phyloP scores from a whole-genome alignment of 2,888 invertebrate species.

The Palloptera scutellata region DNA sequence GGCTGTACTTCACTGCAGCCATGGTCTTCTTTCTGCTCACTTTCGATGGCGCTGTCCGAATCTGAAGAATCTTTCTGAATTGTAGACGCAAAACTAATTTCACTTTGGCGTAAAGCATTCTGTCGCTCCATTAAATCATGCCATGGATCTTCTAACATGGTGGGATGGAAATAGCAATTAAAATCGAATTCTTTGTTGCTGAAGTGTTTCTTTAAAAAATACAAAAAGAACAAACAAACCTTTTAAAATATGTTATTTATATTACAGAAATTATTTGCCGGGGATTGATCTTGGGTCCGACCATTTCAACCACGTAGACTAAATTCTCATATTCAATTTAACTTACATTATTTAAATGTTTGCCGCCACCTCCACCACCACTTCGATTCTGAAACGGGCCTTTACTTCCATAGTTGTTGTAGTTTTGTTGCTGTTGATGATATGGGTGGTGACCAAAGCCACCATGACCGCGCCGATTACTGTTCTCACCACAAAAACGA shows the following conservation, averaged over 20 bases:
- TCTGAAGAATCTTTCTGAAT: too few species aligned
- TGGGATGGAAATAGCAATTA: slow-evolving; percentile 52
- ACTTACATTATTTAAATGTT: not conserved
- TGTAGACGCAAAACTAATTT: slow-evolving; percentile 25
- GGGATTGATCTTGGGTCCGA: too few species aligned
- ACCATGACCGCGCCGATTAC: too few species aligned
- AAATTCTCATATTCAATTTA: not conserved
- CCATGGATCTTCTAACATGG: slow-evolving; percentile 63
- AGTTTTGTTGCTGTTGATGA: too few species aligned
- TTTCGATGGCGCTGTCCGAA: not conserved
- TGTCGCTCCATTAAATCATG: slow-evolving; percentile 52
- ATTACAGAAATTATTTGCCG: too few species aligned
- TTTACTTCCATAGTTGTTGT: too few species aligned
- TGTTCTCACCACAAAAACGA: slow-evolving; percentile 14
- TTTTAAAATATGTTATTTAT: too few species aligned
- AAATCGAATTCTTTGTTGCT: slow-evolving; percentile 18
- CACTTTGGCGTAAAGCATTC: slow-evolving; percentile 48
- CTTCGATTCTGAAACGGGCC: not conserved
- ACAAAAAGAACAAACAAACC: too few species aligned
- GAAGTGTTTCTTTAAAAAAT: not conserved
- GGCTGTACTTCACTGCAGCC: not conserved
- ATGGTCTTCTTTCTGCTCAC: not conserved
- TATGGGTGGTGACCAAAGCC: too few species aligned
- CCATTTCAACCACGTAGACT: too few species aligned
- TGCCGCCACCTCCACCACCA: not conserved